Conservation (phyloP, 2,888 invertebrate species). For the Hyppa rectilinea region DNA sequence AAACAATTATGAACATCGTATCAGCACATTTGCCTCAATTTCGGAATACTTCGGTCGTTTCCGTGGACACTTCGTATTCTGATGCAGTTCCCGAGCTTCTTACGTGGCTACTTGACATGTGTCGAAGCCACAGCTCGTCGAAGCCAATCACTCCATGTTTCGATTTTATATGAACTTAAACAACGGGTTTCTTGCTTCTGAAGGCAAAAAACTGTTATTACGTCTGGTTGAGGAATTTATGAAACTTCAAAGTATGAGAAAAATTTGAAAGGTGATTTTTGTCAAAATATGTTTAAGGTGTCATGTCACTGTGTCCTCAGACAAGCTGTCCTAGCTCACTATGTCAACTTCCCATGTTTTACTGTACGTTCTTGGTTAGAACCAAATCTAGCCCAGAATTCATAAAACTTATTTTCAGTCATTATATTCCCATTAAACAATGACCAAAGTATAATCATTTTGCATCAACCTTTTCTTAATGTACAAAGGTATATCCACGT, state of each 20-base stretch:
- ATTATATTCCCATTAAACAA: background rate
- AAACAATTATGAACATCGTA: conserved; percentile 48
- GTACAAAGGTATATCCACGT: background rate
- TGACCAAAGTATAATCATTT: background rate
- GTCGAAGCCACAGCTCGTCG: conserved; percentile 17
- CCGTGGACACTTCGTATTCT: conserved; percentile 60
- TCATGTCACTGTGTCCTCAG: background rate
- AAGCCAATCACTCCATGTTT: conserved; percentile 26
- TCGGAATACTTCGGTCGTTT: conserved; percentile 45
- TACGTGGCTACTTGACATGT: conserved; percentile 52
- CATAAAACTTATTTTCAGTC: too few species aligned
- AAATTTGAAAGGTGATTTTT: conserved; percentile 1
- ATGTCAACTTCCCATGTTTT: background rate
- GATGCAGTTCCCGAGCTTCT: conserved; percentile 33
- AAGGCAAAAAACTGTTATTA: conserved; percentile 25
- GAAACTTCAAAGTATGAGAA: conserved; percentile 5
- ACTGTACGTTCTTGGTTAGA: background rate
- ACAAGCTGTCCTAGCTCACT: too few species aligned
- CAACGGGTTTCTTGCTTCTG: conserved; percentile 33
- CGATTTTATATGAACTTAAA: conserved; percentile 41
- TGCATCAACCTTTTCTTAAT: background rate
- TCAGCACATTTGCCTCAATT: conserved; percentile 37
- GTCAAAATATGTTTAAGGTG: background rate
- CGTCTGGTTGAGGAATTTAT: background rate
- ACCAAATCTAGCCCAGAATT: background rate